phyloP scores from a whole-genome alignment of 2,888 invertebrate species.

The Thyatira batis region DNA sequence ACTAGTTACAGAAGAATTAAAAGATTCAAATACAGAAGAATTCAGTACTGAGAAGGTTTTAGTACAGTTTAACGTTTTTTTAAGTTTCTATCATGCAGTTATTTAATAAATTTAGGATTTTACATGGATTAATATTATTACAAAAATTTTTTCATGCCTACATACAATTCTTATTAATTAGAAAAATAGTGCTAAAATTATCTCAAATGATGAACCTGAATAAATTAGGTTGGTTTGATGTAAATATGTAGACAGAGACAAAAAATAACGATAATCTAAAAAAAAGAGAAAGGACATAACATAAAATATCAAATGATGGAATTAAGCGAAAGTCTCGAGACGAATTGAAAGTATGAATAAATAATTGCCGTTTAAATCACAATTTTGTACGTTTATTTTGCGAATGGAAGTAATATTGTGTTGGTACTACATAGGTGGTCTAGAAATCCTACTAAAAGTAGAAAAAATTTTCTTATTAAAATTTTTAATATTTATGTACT shows the following conservation, averaged over 20 bases:
- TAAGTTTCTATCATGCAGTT: neutral
- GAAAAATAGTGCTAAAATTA: no score
- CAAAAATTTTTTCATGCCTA: neutral
- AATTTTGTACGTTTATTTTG: neutral
- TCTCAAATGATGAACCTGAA: no score
- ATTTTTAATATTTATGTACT: no score
- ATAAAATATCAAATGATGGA: neutral
- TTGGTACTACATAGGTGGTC: no score
- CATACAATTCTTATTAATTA: neutral
- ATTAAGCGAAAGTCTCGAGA: slow-evolving; percentile 20
- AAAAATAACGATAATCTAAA: neutral
- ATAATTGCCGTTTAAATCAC: slow-evolving; percentile 1
- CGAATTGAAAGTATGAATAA: slow-evolving; percentile 29
- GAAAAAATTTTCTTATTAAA: no score
- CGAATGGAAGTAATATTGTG: no score
- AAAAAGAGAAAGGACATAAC: slow-evolving; percentile 3
- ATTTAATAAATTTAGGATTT: neutral
- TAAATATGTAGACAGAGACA: neutral
- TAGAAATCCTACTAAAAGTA: no score
- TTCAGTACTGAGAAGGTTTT: neutral
- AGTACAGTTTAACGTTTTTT: neutral
- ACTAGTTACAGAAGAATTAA: neutral
- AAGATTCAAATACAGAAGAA: neutral
- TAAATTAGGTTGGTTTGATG: no score
- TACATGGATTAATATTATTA: neutral